phyloP scores from a whole-genome alignment of 2,113 vertebrate genomes.

The Malurus melanocephalus region DNA sequence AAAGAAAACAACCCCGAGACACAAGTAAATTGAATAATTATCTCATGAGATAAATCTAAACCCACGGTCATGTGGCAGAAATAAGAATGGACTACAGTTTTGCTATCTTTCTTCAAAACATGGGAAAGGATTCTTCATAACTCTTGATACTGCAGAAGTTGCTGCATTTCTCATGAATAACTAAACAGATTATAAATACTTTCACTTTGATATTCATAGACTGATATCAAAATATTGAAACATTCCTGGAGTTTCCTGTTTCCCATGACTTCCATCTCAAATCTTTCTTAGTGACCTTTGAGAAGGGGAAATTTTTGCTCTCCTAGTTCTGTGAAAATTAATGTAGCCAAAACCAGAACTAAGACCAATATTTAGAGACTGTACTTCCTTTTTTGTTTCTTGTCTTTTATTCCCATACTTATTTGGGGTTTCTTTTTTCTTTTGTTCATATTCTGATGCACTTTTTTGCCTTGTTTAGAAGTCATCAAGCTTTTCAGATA shows the following conservation, averaged over 20 bases:
- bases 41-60: neutral
- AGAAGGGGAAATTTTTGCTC: neutral
- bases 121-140: neutral
- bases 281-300: neutral
- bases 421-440: neutral
- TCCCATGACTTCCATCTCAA: conserved; percentile 34
- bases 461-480: neutral
- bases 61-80: accelerated
- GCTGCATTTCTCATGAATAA: conserved; percentile 5
- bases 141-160: neutral
- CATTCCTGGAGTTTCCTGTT: conserved; percentile 24
- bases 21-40: neutral
- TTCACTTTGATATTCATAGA: conserved; percentile 39
- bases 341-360: neutral
- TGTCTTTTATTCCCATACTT: neutral
- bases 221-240: conserved; percentile 13
- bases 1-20: neutral
- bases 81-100: neutral
- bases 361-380: neutral
- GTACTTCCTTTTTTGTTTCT: neutral
- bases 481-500: neutral
- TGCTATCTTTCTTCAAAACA: neutral
- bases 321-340: neutral
- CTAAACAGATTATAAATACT: conserved; percentile 35
- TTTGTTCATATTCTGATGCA: neutral